phyloP scores from a whole-genome alignment of 35 echinoderm and acorn worm species.

The Heliocidaris tuberculata region DNA sequence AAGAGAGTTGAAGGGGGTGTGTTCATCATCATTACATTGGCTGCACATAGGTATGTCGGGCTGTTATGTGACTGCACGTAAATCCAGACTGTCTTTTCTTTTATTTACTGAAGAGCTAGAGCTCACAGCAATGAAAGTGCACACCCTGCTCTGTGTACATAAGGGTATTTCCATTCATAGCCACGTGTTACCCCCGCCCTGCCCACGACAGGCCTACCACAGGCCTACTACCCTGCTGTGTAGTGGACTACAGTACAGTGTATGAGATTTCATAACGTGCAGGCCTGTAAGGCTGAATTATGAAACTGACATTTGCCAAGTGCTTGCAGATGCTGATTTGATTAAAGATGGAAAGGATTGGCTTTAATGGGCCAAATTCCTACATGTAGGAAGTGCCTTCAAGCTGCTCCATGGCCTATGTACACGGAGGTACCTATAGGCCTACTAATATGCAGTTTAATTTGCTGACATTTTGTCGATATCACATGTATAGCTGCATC shows the following conservation, averaged over 20 bases:
- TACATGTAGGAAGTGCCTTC: not conserved
- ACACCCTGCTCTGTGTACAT: not conserved
- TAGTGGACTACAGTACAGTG: no score
- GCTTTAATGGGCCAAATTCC: not conserved
- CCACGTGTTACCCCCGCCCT: not conserved
- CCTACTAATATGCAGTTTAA: no score
- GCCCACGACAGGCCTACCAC: not conserved
- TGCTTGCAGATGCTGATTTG: not conserved
- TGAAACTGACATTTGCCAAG: not conserved
- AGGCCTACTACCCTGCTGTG: not conserved
- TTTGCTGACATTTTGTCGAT: not conserved
- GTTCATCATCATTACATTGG: not conserved
- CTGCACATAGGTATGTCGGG: not conserved
- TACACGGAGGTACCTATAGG: not conserved
- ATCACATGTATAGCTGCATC: not conserved
- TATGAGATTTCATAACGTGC: not conserved
- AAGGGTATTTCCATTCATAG: not conserved
- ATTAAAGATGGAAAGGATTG: conserved; percentile 10
- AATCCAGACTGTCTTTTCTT: not conserved
- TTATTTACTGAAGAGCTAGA: not conserved
- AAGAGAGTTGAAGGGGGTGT: not conserved
- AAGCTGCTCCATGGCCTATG: not conserved
- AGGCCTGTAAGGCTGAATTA: not conserved
- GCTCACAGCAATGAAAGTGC: not conserved
- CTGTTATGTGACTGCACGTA: not conserved